These are phyloP conservation scores for Bursaphelenchus mucronatus DNA, from an alignment of 1,140 invertebrate species.

Conservation along the genomic window DNA sequence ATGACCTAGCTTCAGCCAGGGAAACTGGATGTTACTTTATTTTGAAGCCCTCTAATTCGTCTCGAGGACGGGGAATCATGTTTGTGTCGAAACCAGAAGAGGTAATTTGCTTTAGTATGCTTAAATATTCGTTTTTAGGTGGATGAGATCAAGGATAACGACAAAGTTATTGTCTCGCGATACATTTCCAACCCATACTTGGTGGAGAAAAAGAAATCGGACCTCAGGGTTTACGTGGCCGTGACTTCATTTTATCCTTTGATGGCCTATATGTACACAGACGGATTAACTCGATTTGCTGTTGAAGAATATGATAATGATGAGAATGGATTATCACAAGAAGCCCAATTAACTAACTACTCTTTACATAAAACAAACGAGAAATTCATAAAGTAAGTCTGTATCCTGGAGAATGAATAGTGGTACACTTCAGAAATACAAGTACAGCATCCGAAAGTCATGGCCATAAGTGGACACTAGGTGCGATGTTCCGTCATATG, in stretches of 20 bases:
- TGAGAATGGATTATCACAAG: conserved; percentile 19
- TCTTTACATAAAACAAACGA: conserved; percentile 77
- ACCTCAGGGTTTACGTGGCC: conserved; percentile 85
- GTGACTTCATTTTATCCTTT: conserved; percentile 91
- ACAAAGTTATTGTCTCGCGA: conserved; percentile 64
- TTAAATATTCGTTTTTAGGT: conserved; percentile 31
- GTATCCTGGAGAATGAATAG: neutral
- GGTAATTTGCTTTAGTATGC: conserved; percentile 15
- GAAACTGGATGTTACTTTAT: conserved; percentile 36
- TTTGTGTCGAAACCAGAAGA: conserved; percentile 32
- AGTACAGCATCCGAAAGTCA: conserved; percentile 31
- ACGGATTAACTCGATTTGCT: conserved; percentile 86
- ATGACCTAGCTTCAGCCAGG: conserved; percentile 21
- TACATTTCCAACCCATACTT: conserved; percentile 86
- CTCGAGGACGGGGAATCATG: conserved; percentile 52
- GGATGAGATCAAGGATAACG: conserved; percentile 39
- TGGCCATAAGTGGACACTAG: conserved; percentile 65
- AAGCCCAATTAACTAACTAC: conserved; percentile 85
- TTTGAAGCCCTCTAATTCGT: conserved; percentile 51
- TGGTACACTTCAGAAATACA: conserved; percentile 36
- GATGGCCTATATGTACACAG: conserved; percentile 80
- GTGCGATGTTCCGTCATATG: conserved; percentile 64
- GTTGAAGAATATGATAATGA: conserved; percentile 67
- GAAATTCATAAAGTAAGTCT: conserved; percentile 46
- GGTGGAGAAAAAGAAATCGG: conserved; percentile 91